Percentiles rank a stretch among this genome's conserved stretches.
Conservation (phyloP, 2,797 vertebrate genomes). For the Esox masquinongy region DNA sequence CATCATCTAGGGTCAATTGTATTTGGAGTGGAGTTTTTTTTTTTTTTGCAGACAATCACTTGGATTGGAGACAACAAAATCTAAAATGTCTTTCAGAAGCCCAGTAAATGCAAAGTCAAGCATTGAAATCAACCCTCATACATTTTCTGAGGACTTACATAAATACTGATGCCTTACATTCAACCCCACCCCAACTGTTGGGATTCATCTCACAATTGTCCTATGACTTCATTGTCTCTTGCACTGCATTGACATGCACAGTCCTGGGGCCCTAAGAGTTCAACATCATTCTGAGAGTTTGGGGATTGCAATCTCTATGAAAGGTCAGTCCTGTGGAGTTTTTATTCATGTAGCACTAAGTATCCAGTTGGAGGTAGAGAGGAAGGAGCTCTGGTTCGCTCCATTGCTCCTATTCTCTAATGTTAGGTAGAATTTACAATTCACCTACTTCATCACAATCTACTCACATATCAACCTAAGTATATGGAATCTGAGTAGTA, state of each 20-base stretch:
- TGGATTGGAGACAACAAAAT: neutral
- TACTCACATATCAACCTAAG: neutral
- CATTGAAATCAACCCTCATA: constrained; percentile 21
- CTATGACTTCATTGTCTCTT: constrained; percentile 27
- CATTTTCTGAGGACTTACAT: constrained; percentile 12
- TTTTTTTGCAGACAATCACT: too few relatives aligned
- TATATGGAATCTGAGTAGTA: neutral
- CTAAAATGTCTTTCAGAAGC: neutral
- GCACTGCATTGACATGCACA: constrained; percentile 21
- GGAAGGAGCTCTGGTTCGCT: neutral
- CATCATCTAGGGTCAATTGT: neutral
- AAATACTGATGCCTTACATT: neutral
- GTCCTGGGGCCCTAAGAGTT: constrained; percentile 13
- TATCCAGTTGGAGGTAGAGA: neutral
- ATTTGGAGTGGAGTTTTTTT: too few relatives aligned
- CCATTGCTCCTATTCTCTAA: neutral
- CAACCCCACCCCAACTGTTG: constrained; percentile 1
- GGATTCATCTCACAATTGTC: constrained; percentile 23
- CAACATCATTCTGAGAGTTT: constrained; percentile 26
- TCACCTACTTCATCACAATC: neutral
- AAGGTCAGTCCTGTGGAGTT: constrained; percentile 42
- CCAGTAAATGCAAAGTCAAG: constrained; percentile 16
- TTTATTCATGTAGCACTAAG: constrained; percentile 30
- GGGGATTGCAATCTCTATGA: constrained; percentile 37
- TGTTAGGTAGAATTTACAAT: neutral